Base-by-base conservation (phyloP, 2,113 vertebrate species). In the Tyrannus savana region DNA sequence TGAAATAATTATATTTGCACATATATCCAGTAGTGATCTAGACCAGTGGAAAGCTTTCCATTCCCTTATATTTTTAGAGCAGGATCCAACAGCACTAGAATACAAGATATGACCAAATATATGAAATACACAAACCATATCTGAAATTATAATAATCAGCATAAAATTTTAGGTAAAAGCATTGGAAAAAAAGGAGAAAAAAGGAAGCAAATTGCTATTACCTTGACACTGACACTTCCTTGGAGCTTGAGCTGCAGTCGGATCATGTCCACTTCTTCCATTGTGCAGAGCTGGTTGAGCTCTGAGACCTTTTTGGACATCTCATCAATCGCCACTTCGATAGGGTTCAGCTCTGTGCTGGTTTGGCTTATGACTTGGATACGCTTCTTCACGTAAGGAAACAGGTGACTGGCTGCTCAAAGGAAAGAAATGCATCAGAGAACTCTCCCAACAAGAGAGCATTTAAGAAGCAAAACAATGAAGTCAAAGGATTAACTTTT, bases 311-410 rank as follows among this genome's bases (percentile, higher is more conserved):
- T 99, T 55, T 98, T 99, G 59, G 99, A 99, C 99, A 99, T 99
- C 97, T 99, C 99, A 55, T 99, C 99, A n/a, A 99, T 99, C 0
- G 99, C 99, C n/a, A 99, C 99, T 93, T 99, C 99, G 1, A 99
- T 99, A 4, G 99, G 99, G 93, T 99, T 99, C 98, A 99, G 98
- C 84, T 99, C 99, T 6, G 98, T 99, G 97, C 99, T 99, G 37
- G 98, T 99, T 66, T 99, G 99, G 95, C 99, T 99, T 67, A 99
- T 93, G 89, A 99, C 99, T 95, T 99, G 99, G 72, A 99, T 99
- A 17, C 99, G 98, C 93, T 99, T 99, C 98, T 99, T 99, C 87
- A 99, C 98, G 1, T 99, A 99, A 4, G 99, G 99, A 74, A 99
- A 99, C 91, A 98, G 97, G 96, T 99, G 99, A 72, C 98, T 99